These are phyloP conservation scores for Diachrysia chrysitis DNA, from an alignment of 2,888 invertebrate species.

Conservation along the genomic window DNA sequence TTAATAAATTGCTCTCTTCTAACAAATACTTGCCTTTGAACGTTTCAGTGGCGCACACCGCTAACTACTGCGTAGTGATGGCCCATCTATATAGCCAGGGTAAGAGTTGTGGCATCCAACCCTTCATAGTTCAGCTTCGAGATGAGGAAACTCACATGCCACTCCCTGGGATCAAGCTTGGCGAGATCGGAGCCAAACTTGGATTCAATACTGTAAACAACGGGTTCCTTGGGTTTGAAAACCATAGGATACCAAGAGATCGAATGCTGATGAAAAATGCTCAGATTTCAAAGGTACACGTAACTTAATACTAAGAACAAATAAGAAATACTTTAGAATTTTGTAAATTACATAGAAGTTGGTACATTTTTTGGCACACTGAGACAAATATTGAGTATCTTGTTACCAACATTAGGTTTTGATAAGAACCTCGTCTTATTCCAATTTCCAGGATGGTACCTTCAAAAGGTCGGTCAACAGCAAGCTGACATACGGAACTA, in stretches of 20 bases:
- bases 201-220: slow-evolving; percentile 97
- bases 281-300: slow-evolving; percentile 91
- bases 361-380: too few relatives aligned
- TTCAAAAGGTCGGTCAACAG: slow-evolving; percentile 93
- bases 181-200: slow-evolving; percentile 98
- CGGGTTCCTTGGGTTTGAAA: slow-evolving; percentile 96
- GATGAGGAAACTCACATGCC: slow-evolving; percentile 97
- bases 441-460: slow-evolving; percentile 92
- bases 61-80: slow-evolving; percentile 96
- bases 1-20: background rate
- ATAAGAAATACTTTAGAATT: background rate
- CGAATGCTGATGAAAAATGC: slow-evolving; percentile 98
- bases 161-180: slow-evolving; percentile 95
- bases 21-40: background rate
- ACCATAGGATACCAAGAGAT: slow-evolving; percentile 95
- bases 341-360: background rate
- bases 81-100: slow-evolving; percentile 96
- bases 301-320: background rate
- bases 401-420: background rate
- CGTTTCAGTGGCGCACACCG: slow-evolving; percentile 95
- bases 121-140: slow-evolving; percentile 96
- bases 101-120: slow-evolving; percentile 95
- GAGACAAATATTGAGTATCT: background rate
- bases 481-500: slow-evolving; percentile 96
- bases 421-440: background rate